Conservation (phyloP, 2,113 vertebrate species). For the Takifugu flavidus region DNA sequence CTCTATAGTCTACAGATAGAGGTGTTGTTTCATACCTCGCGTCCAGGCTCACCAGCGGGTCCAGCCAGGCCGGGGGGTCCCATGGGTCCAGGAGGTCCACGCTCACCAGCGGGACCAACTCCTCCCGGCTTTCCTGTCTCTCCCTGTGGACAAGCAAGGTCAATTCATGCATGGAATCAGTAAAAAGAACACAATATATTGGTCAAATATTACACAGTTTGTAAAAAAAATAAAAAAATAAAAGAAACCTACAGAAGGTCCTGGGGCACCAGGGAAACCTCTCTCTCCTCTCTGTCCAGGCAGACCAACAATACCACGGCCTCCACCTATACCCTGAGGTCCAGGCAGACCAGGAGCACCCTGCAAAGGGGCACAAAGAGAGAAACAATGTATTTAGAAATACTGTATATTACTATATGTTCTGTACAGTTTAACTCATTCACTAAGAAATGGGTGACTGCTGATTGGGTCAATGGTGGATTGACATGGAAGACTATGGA, state of each 20-base stretch:
- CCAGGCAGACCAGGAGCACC: conserved; percentile 85
- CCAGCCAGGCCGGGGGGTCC: conserved; percentile 90
- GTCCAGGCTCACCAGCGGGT: conserved; percentile 92
- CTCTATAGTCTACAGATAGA: not conserved
- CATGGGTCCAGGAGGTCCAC: conserved; percentile 90
- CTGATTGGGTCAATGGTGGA: not conserved
- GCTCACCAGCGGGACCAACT: conserved; percentile 84
- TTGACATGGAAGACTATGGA: not conserved
- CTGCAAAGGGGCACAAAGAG: conserved; percentile 56
- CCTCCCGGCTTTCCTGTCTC: conserved; percentile 89
- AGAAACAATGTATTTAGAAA: conserved; percentile 7
- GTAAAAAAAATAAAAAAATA: not conserved
- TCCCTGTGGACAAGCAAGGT: conserved; percentile 73
- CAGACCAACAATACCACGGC: conserved; percentile 91
- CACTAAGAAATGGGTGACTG: not conserved
- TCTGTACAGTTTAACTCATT: no score
- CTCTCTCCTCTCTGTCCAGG: conserved; percentile 92
- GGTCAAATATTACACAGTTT: not conserved
- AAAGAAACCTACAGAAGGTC: conserved; percentile 81
- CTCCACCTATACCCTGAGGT: conserved; percentile 87
- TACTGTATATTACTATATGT: not conserved
- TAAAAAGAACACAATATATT: not conserved
- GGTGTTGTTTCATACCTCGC: conserved; percentile 78
- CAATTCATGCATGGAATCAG: not conserved
- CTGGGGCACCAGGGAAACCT: conserved; percentile 89